Evolutionary conservation across 1,140 invertebrate genomes (phyloP), one percentile per base, ranked within the genome.

Genomic region (Zaprionus inermis): DNA sequence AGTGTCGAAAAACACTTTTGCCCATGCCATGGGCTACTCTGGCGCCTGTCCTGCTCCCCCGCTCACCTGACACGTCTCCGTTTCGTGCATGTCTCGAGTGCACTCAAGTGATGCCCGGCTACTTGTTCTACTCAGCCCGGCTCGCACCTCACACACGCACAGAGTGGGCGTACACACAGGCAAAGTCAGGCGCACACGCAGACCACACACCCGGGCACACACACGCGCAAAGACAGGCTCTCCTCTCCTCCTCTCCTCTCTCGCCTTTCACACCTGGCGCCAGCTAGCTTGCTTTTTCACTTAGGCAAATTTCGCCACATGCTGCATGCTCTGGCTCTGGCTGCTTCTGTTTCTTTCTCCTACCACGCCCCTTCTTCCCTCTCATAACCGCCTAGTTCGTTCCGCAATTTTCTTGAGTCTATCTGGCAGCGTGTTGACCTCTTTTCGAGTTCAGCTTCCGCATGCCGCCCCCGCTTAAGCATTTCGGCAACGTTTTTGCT

Each of bases 381-480:
- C 22, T 20, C 9, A 71, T 52, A 79, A 72, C 72, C 76, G 65
- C 78, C 81, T 71, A 64, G 66, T 86, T 71, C 59, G 66, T 68
- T 71, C 28, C 67, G 76, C 73, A 82, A 78, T 83, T 76, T 83
- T 80, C 76, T 72, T 41, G 55, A 84, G 81, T 69, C 60, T 69
- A 32, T 65, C 16, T 51, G 44, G 16, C 46, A 69, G 16, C 74
- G 75, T 72, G 72, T 86, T 86, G 83, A 88, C 82, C 83, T 76
- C 71, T 79, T 83, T 81, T 56, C 54, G 30, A 44, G 38, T n/a
- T 44, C 34, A 58, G 38, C 52, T 78, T 76, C 52, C 63, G 22
- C 52, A 63, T 38, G 10, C 36, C 14, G 5, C 14, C 0, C 34
- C 24, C 24, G 24, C 24, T 28, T 38, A 38, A 38, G 36, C 36